phyloP scores from a whole-genome alignment of 2,113 vertebrate genomes.

The Scytalopus superciliaris region DNA sequence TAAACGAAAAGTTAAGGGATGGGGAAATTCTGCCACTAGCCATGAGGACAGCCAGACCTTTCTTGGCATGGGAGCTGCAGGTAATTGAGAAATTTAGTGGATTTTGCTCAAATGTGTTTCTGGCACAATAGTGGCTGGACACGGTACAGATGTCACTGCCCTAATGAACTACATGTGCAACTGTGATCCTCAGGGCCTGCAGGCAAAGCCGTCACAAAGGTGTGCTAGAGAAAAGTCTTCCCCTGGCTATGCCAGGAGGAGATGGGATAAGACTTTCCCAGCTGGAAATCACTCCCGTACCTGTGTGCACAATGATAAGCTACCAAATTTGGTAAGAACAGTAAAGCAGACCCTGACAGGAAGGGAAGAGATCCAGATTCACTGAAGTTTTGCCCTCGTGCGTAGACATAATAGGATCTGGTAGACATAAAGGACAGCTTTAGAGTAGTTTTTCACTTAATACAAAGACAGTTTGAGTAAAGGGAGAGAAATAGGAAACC shows the following conservation, averaged over 20 bases:
- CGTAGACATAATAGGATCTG: neutral
- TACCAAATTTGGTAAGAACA: neutral
- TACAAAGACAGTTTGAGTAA: conserved; percentile 19
- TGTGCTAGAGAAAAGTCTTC: conserved; percentile 22
- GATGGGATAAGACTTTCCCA: neutral
- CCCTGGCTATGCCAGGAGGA: neutral
- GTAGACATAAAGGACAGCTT: conserved; percentile 7
- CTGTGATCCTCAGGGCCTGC: neutral
- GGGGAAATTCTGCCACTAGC: conserved; percentile 4
- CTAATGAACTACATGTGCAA: conserved; percentile 1
- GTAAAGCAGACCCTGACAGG: neutral
- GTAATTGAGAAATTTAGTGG: neutral
- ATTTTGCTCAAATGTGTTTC: conserved; percentile 3
- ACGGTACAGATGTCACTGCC: neutral
- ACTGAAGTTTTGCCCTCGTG: neutral
- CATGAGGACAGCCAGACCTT: neutral
- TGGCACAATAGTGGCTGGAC: neutral
- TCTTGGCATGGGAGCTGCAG: neutral
- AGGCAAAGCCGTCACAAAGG: neutral
- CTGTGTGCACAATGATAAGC: neutral
- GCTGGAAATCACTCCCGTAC: conserved; percentile 20
- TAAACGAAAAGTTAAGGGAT: neutral
- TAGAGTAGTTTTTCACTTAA: conserved; percentile 7
- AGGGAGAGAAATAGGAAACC: neutral
- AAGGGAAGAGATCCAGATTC: neutral